Conservation (phyloP, 2,888 invertebrate species). For the Lasioglossum leucozonium region DNA sequence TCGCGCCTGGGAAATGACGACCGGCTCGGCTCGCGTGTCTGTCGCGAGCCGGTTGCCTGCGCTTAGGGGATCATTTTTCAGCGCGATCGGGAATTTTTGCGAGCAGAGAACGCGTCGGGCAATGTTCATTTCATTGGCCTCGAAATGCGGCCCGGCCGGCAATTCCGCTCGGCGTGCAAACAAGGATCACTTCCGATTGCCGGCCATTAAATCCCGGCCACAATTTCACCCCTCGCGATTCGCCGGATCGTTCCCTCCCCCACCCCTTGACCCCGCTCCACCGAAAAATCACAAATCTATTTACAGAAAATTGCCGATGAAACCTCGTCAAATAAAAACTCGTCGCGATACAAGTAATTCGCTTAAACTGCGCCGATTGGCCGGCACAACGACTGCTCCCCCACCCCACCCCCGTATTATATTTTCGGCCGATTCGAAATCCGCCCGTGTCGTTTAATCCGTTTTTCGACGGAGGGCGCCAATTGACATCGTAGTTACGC, state of each 20-base stretch:
- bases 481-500: conserved; percentile 13
- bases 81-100: conserved; percentile 7
- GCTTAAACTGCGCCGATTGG: not conserved
- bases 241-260: not conserved
- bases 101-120: conserved; percentile 9
- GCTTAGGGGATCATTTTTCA: conserved; percentile 9
- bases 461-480: not conserved
- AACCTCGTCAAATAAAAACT: conserved; percentile 2
- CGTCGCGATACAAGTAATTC: not conserved
- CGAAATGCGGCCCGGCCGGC: not conserved
- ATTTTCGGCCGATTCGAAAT: conserved; percentile 16
- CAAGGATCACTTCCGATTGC: conserved; percentile 38
- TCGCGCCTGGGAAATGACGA: conserved; percentile 11
- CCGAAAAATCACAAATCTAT: conserved; percentile 16
- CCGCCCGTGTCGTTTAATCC: conserved; percentile 20
- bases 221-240: not conserved
- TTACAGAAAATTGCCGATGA: conserved; percentile 12
- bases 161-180: conserved; percentile 19
- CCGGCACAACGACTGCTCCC: not conserved
- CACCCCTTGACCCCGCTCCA: not conserved
- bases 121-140: conserved; percentile 32
- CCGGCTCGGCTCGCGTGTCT: not conserved
- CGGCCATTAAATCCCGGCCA: conserved; percentile 11
- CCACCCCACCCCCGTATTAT: not conserved
- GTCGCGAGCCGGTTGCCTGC: conserved; percentile 4